These are phyloP conservation scores for Netelia virgata DNA, from an alignment of 2,888 invertebrate species.

Conservation along the genomic window DNA sequence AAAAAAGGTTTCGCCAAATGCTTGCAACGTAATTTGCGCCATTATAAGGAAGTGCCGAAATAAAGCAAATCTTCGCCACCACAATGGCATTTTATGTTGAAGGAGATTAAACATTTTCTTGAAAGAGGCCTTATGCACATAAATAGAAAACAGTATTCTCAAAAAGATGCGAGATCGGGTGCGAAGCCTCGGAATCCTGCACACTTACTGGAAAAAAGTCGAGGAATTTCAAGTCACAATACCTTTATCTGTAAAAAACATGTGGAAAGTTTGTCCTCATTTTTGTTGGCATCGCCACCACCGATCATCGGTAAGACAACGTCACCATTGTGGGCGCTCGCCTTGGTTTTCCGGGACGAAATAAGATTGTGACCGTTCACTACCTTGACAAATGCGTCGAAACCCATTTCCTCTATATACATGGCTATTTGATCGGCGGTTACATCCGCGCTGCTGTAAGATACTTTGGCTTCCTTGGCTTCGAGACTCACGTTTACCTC, in stretches of 20 bases:
- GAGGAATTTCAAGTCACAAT: conserved; percentile 40
- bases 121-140: too few relatives aligned
- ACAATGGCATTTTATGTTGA: too few relatives aligned
- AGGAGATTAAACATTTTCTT: too few relatives aligned
- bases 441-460: conserved; percentile 86
- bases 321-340: conserved; percentile 70
- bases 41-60: too few relatives aligned
- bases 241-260: conserved; percentile 82
- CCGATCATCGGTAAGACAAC: conserved; percentile 72
- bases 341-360: conserved; percentile 30
- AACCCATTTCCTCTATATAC: conserved; percentile 92
- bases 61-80: too few relatives aligned
- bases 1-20: too few relatives aligned
- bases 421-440: conserved; percentile 88
- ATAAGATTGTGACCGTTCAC: conserved; percentile 80
- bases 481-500: conserved; percentile 88
- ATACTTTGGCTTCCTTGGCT: conserved; percentile 88
- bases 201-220: too few relatives aligned
- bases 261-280: conserved; percentile 71
- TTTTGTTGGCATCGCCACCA: conserved; percentile 72
- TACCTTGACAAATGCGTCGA: conserved; percentile 88
- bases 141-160: too few relatives aligned
- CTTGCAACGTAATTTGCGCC: too few relatives aligned
- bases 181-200: background rate
- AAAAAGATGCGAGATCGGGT: too few relatives aligned